Evolutionary conservation across 2,113 vertebrate species (phyloP).

Genomic region (Corythornis vintsioides): DNA sequence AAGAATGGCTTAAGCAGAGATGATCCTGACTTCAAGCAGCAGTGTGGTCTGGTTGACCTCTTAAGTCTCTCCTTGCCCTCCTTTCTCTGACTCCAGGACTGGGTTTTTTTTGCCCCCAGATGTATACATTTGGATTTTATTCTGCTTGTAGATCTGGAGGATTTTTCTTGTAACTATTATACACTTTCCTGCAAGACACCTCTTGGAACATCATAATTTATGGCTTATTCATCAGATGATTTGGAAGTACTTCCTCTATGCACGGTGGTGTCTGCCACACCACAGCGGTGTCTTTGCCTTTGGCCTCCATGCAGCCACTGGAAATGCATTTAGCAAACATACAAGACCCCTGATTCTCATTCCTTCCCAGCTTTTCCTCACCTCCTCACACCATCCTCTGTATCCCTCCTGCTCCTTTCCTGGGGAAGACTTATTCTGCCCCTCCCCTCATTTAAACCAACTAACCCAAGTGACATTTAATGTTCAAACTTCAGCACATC

Average conservation of each 20-base stretch:
- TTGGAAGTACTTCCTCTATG: not conserved
- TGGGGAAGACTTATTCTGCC: not conserved
- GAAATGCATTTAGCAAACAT: not conserved
- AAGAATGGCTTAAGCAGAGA: slow-evolving; percentile 40
- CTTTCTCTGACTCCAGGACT: slow-evolving; percentile 18
- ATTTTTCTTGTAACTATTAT: not conserved
- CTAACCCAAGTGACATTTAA: not conserved
- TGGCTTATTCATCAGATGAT: not conserved
- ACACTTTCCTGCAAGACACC: not conserved
- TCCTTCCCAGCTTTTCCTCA: not conserved
- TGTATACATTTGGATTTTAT: not conserved
- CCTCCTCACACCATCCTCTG: not conserved
- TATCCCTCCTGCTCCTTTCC: not conserved
- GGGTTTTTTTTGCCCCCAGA: rapidly evolving
- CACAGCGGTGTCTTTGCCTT: not conserved
- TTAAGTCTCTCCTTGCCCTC: slow-evolving; percentile 39
- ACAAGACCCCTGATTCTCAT: not conserved
- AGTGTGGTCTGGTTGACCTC: slow-evolving; percentile 43
- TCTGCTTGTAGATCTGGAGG: slow-evolving; percentile 15
- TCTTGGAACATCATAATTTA: not conserved
- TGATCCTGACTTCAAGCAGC: slow-evolving; percentile 58
- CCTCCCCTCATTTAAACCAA: not conserved
- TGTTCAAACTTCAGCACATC: not conserved
- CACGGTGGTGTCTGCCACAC: rapidly evolving
- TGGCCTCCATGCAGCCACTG: not conserved